Percentiles rank a stretch among this genome's conserved stretches.
phyloP scores from a whole-genome alignment of 2,113 vertebrate genomes.

The Ochotona princeps region DNA sequence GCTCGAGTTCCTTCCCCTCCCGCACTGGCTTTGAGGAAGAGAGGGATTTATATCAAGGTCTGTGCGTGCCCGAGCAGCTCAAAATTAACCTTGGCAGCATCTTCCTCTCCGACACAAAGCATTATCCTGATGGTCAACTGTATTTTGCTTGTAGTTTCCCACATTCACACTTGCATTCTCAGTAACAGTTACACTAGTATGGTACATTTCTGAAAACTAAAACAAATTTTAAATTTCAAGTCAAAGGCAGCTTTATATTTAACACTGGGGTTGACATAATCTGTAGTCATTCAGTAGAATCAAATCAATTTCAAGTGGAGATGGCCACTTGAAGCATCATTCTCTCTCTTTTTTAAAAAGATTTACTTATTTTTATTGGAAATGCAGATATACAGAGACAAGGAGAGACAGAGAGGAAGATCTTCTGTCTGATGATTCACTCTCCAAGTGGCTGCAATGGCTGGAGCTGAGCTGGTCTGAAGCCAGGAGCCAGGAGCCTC shows the following conservation, averaged over 20 bases:
- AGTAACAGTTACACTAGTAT: neutral
- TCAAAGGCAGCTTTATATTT: neutral
- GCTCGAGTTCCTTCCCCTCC: neutral
- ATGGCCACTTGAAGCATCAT: neutral
- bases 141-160: neutral
- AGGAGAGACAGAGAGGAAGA: no score
- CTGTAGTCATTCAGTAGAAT: neutral
- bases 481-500: no score
- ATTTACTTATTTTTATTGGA: no score
- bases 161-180: neutral
- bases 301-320: neutral
- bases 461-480: no score
- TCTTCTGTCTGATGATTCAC: no score
- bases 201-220: neutral
- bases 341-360: neutral
- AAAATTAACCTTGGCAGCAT: neutral
- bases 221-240: constrained; percentile 30
- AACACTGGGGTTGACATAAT: neutral
- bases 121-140: neutral
- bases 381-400: no score
- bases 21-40: neutral
- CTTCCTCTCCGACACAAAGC: neutral
- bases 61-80: neutral
- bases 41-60: neutral
- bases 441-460: no score